phyloP scores from a whole-genome alignment of 2,113 vertebrate genomes.

The Percopsis transmontana region DNA sequence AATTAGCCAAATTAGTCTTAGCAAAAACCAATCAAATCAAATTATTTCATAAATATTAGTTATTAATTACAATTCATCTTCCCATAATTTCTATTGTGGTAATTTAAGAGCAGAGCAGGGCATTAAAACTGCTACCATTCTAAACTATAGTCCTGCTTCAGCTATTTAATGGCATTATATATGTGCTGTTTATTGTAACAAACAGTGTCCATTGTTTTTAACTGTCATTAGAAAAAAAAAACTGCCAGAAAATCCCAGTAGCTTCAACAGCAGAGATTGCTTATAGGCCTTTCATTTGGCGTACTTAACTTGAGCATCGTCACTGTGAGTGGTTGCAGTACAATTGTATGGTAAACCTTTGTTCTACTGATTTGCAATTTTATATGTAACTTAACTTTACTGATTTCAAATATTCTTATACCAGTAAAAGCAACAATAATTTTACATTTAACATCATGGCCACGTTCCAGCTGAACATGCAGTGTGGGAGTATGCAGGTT shows the following conservation, averaged over 20 bases:
- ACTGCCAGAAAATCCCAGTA: neutral
- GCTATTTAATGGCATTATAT: neutral
- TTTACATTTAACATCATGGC: neutral
- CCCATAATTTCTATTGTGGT: constrained; percentile 2
- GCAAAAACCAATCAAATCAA: neutral
- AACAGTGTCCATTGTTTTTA: neutral
- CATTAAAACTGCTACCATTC: constrained; percentile 6
- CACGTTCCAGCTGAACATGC: neutral
- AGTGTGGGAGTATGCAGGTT: constrained; percentile 3
- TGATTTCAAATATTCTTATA: neutral
- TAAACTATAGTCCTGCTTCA: neutral
- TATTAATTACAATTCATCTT: constrained; percentile 3
- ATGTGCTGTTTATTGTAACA: neutral
- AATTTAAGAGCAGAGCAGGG: constrained; percentile 10
- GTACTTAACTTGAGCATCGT: neutral
- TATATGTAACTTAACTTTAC: neutral
- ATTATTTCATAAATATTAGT: neutral
- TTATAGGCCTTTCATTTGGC: too few relatives aligned
- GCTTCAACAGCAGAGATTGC: constrained; percentile 5
- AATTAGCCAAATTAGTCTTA: neutral
- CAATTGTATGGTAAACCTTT: neutral
- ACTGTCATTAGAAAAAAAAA: constrained; percentile 1
- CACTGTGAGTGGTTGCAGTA: neutral
- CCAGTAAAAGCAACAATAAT: neutral
- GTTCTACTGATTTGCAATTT: neutral